Evolutionary conservation across 2,888 invertebrate species (phyloP), one percentile per base, ranked within the genome.

Genomic region (Nemotelus nigrinus): DNA sequence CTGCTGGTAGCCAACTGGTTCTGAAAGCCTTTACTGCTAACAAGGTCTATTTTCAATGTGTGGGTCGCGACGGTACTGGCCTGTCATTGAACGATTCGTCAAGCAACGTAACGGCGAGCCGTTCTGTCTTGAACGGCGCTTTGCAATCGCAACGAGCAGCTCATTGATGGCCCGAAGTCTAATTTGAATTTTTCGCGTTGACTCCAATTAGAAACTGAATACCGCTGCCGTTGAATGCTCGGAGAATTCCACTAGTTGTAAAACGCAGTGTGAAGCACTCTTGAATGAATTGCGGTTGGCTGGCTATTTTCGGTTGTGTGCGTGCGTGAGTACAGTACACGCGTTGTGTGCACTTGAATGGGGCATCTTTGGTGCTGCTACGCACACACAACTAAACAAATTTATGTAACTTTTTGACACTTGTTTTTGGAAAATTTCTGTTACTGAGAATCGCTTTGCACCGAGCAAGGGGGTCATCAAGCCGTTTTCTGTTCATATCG

Each of bases 391-490:
- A 10, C 63, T 63, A 63, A 10, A 43, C 48, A n/a, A 70, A 70
- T 70, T 70, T 70, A 70, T 70, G 70, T 70, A 70, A 70, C 70
- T 43, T 70, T 70, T 70, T 70, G 70, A 70, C 70, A 70, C 10
- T 55, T 70, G 55, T 10, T 8, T 6, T 55, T 53, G 43, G 53
- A 55, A 70, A 70, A 70, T 7, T 68, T 47, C 65, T 47, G 45
- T 25, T 7, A n/a, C n/a, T 43, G 63, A 53, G 5, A 39, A 25
- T 41, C n/a, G 7, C 63, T 39, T 63, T 25, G 63, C 25, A 25
- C 25, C 25, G 25, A 25, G 25, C 25, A 25, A 25, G 25, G 25
- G 25, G 25, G 25, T 25, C 0, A 25, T 25, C 25, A 25, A 25
- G 25, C 25, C 0, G 25, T 25, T 25, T 25, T 25, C 25, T 25